Base-by-base conservation (phyloP, 1,140 invertebrate species). In the Limonius californicus region DNA sequence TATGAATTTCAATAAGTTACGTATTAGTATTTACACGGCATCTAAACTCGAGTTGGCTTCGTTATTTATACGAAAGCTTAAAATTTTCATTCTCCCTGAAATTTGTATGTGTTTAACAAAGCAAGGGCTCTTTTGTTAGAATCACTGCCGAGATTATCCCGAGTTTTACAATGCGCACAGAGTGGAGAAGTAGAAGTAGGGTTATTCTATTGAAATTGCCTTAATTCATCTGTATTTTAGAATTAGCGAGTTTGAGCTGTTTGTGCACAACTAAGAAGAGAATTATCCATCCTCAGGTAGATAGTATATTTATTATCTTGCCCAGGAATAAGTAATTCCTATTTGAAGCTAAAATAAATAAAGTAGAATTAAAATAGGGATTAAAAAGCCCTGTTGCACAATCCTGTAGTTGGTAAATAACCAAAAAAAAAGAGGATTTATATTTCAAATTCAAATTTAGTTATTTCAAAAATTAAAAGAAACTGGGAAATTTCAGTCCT, bases 1-100 rank as follows among this genome's bases (percentile, higher is more conserved):
- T 70, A 70, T 70, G 68, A 70, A 70, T 70, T 70, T 70, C 65
- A 68, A 67, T 67, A 69, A 67, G 63, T 65, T 65, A 69, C 67
- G 67, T 67, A 70, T 70, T 64, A 64, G 66, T 70, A 68, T 69
- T 69, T 70, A 64, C 68, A 42, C 15, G 45, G 45, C 45, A 18
- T 19, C 19, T 19, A 50, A 19, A 50, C 16, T 50, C 45, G 2
- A 50, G 16, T 43, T 43, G 15, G 57, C 57, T 67, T 61, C 63
- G 62, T 69, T 69, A 64, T 69, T 67, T 64, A 62, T 63, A 67
- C 59, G 66, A 43, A 65, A 69, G 65, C 64, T 68, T 67, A 59
- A 67, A 62, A 64, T 67, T 69, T 64, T 67, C 65, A 62, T 55
- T 63, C 57, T 55, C 50, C 54, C 62, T 58, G 63, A 65, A 64